phyloP scores from a whole-genome alignment of 2,888 invertebrate genomes.

The Caenorhabditis virilis region DNA sequence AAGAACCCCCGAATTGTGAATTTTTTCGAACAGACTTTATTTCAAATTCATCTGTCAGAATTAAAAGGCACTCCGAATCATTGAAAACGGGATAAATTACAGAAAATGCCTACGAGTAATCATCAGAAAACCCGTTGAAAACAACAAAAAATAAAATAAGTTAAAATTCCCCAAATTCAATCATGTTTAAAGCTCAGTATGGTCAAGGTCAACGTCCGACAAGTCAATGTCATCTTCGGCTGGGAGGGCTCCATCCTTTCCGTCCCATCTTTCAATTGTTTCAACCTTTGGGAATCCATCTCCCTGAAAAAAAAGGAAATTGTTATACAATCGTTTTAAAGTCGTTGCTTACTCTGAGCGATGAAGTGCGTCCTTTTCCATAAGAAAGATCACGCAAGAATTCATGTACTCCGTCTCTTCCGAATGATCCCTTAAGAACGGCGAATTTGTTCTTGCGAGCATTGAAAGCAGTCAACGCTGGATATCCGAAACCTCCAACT shows the following conservation, averaged over 20 bases:
- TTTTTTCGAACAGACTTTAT: not conserved
- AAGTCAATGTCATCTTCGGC: constrained; percentile 71
- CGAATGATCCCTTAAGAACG: constrained; percentile 86
- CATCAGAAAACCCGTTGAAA: constrained; percentile 36
- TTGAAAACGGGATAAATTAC: not conserved
- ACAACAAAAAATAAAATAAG: constrained; percentile 27
- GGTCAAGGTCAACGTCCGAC: constrained; percentile 71
- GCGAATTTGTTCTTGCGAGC: constrained; percentile 95
- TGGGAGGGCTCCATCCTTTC: constrained; percentile 72
- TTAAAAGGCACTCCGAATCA: not conserved
- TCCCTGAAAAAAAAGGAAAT: constrained; percentile 71
- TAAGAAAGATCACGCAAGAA: constrained; percentile 91
- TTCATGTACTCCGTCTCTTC: constrained; percentile 85
- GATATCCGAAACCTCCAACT: constrained; percentile 97
- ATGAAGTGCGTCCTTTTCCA: constrained; percentile 88
- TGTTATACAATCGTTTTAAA: not conserved
- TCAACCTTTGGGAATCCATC: constrained; percentile 72
- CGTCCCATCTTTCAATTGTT: constrained; percentile 71
- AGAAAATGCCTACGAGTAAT: constrained; percentile 15
- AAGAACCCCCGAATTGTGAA: not conserved
- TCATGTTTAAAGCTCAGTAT: constrained; percentile 58
- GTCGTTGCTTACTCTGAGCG: constrained; percentile 74
- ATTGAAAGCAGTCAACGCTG: constrained; percentile 95
- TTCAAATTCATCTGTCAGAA: not conserved
- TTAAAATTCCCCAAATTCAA: not conserved